Percentiles rank a stretch among this genome's conserved stretches.
These are phyloP conservation scores for Spheniscus mendiculus DNA, from an alignment of 2,113 vertebrate species.

Conservation along the genomic window DNA sequence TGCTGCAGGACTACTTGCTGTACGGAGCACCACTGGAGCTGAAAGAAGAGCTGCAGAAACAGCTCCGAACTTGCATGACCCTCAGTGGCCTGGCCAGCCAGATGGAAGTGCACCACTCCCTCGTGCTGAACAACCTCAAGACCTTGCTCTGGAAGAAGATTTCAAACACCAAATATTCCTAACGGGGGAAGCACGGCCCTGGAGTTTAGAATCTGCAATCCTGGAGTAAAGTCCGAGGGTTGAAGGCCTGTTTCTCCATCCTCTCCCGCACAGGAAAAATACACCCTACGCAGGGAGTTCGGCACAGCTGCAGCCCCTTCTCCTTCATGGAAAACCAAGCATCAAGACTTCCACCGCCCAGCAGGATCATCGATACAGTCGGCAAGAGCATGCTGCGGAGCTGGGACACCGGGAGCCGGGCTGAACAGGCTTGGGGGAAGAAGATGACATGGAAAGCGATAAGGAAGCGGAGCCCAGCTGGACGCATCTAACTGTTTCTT, in stretches of 20 bases:
- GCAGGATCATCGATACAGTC: background rate
- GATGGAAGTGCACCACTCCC: slow-evolving; percentile 95
- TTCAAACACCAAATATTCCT: slow-evolving; percentile 94
- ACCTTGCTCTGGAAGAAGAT: slow-evolving; percentile 95
- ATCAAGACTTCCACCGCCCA: background rate
- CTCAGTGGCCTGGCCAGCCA: slow-evolving; percentile 93
- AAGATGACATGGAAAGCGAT: background rate
- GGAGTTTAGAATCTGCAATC: background rate
- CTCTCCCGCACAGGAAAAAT: background rate
- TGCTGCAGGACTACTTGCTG: slow-evolving; percentile 90
- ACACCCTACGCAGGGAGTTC: background rate
- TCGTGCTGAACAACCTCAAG: slow-evolving; percentile 96
- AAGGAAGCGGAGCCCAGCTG: slow-evolving; percentile 4
- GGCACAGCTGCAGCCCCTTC: background rate
- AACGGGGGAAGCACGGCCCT: background rate
- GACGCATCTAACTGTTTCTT: background rate
- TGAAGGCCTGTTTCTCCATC: background rate
- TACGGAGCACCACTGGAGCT: slow-evolving; percentile 84
- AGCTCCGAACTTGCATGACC: slow-evolving; percentile 92
- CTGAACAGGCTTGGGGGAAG: background rate
- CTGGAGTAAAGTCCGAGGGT: background rate
- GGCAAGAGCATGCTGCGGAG: background rate
- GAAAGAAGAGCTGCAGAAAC: slow-evolving; percentile 86
- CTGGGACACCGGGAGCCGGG: background rate
- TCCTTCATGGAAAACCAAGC: slow-evolving; percentile 14